Base-by-base conservation (phyloP, 2,888 invertebrate species). In the Idaea biselata region DNA sequence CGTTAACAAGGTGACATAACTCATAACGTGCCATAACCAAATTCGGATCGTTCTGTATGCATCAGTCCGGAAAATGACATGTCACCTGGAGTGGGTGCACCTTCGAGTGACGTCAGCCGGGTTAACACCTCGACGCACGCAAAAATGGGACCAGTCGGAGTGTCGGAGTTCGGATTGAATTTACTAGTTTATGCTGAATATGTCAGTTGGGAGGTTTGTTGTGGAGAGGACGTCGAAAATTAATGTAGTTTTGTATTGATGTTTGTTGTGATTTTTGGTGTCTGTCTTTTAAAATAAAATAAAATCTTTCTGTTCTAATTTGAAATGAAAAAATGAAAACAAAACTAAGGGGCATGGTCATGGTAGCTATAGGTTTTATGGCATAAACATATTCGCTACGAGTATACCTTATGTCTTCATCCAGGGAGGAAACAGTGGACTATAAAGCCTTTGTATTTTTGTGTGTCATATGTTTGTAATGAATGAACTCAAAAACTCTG, bases 31-130 rank as follows among this genome's bases (percentile, higher is more conserved):
- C 25, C 25, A 25, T 25, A 85, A 78, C 80, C 86, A 84, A 84
- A 87, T 85, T 76, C 71, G 68, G 74, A 73, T 68, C 66, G 65
- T 56, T 74, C 44, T 6, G 18, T 18, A 81, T 76, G 84, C 88
- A 80, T 72, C 76, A 81, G 81, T 61, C 86, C 82, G 87, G 88
- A 91, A 90, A 91, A 91, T 91, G 83, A 89, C 86, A 70, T 90
- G 90, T 91, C 91, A 90, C 63, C 64, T 60, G 60, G 66, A 65
- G 67, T 63, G 66, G 58, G 16, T 70, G 68, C 71, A 74, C 78
- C 71, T 44, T 44, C 44, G 44, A 77, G 78, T 77, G 79, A 78
- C 78, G 74, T 78, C 80, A 25, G 25, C 3, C 25, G 25, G 25
- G 25, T 25, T 25, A 25, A 25, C 25, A 77, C 66, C 75, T 76